Conservation (phyloP, 2,888 invertebrate genomes). For the Aphelenchoides bicaudatus region DNA sequence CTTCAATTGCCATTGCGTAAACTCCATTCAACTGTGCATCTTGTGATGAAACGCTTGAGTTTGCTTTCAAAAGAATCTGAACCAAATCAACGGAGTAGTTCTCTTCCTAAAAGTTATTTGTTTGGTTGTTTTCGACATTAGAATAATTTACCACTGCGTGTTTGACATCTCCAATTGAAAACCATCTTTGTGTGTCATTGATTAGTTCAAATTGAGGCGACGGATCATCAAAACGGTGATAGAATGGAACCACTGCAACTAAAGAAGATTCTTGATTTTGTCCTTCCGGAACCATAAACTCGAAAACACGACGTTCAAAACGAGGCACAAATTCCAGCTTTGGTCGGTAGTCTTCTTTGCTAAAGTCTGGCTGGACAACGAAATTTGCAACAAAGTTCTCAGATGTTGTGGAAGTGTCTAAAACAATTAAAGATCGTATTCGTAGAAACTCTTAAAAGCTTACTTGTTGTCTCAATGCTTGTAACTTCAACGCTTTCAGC, state of each 20-base stretch:
- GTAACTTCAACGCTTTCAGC: background rate
- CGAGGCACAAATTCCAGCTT: conserved; percentile 39
- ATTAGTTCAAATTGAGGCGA: conserved; percentile 34
- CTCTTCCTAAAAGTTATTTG: background rate
- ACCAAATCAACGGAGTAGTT: background rate
- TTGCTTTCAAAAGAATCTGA: conserved; percentile 1
- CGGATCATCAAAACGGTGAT: conserved; percentile 29
- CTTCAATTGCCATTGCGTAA: conserved; percentile 4
- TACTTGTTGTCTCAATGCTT: no score
- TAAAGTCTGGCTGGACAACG: conserved; percentile 10
- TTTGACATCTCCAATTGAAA: conserved; percentile 8
- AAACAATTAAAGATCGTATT: no score
- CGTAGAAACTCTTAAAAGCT: no score
- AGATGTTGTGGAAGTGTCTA: no score
- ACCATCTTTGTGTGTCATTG: background rate
- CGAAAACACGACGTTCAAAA: conserved; percentile 43
- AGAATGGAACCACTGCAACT: conserved; percentile 43
- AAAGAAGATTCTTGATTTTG: conserved; percentile 26
- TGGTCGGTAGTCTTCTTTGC: conserved; percentile 11
- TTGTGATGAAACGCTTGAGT: background rate
- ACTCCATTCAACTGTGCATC: background rate
- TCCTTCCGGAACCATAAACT: conserved; percentile 50
- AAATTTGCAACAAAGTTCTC: conserved; percentile 15
- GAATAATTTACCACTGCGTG: background rate
- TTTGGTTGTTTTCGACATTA: background rate